These are phyloP conservation scores for Beaufortia kweichowensis DNA, from an alignment of 2,113 vertebrate species.

Conservation along the genomic window DNA sequence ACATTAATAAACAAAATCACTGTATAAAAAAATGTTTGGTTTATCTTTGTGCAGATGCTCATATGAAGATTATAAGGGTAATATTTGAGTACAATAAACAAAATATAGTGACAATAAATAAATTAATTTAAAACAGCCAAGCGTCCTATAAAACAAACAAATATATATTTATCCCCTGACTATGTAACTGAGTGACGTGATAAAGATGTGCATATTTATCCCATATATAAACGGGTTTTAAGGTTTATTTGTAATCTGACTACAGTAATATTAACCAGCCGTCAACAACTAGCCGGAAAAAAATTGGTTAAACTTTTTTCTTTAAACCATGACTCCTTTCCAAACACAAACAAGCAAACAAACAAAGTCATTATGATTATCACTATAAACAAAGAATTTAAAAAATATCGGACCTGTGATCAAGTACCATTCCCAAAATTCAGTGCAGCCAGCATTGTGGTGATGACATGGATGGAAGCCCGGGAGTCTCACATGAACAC, in stretches of 20 bases:
- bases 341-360: not conserved
- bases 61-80: constrained; percentile 4
- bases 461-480: constrained; percentile 35
- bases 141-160: constrained; percentile 50
- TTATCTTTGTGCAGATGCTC: constrained; percentile 6
- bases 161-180: not conserved
- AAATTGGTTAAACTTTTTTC: not conserved
- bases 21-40: constrained; percentile 4
- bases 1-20: not conserved
- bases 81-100: not conserved
- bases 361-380: not conserved
- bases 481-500: constrained; percentile 39
- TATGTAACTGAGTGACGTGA: not conserved
- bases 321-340: not conserved
- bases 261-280: not conserved
- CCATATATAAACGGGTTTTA: not conserved
- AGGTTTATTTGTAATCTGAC: not conserved
- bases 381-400: not conserved
- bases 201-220: not conserved
- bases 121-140: constrained; percentile 66
- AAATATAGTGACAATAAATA: constrained; percentile 70
- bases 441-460: constrained; percentile 46
- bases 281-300: not conserved
- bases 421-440: constrained; percentile 47
- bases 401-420: not conserved